Evolutionary conservation across 2,113 vertebrate genomes (phyloP), one percentile per base, ranked within the genome.

Genomic region (Cynopterus brachyotis): DNA sequence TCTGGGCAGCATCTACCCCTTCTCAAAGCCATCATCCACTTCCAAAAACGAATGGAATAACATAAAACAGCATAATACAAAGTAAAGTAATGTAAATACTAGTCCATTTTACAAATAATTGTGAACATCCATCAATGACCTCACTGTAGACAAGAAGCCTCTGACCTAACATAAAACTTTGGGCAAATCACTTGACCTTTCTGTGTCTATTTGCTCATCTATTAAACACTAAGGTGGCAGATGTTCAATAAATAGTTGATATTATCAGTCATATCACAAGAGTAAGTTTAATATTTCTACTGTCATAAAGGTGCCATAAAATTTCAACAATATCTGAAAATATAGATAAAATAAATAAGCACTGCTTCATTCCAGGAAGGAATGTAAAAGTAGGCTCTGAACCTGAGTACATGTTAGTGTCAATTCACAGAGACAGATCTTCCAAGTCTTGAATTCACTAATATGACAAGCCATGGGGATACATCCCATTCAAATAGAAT

Each of bases 221-320:
- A 22, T 40, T 70, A 80, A 91, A 79, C 69, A 42, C 26, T 76
- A 69, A 62, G 28, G 45, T 57, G 42, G n/a, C 50, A 80, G 70
- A n/a, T 42, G 22, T 62, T 69, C 30, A 88, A 37, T 45, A 82
- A 47, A 80, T 26, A 37, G 15, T 26, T 40, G 26, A 84, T 85
- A 59, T 28, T 57, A 42, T 64, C 81, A 81, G 37, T 88, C 83
- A 50, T 42, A 32, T 47, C n/a, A 81, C 19, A 64, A 81, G 24
- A 35, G 47, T 42, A 93, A 57, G 4, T 45, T 67, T 37, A 85
- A 26, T 67, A 28, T 91, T 80, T 59, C 16, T 69, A 37, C 15
- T 59, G 28, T 59, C 45, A 76, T 35, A 80, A 69, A 89, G 53
- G 28, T 60, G 47, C 9, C 78, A 76, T 59, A 59, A 96, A 75